Conservation (phyloP, 2,113 vertebrate genomes). For the Tiliqua scincoides region DNA sequence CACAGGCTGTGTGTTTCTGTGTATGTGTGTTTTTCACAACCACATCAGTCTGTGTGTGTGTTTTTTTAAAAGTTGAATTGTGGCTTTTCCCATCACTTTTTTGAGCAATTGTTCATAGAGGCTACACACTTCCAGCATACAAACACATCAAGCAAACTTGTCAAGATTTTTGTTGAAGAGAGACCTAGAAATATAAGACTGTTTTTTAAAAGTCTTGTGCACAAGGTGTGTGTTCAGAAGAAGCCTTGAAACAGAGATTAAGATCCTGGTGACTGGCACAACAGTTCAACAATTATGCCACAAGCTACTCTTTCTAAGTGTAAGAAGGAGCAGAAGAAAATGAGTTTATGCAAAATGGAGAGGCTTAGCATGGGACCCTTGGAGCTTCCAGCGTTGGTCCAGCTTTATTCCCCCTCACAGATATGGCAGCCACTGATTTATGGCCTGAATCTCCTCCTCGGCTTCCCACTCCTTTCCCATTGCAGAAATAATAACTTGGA, state of each 20-base stretch:
- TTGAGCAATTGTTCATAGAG: too few species aligned
- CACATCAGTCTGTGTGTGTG: too few species aligned
- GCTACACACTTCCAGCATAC: too few species aligned
- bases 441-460: constrained; percentile 41
- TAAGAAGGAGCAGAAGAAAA: too few species aligned
- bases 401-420: background rate
- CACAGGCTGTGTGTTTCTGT: background rate
- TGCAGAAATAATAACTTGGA: constrained; percentile 51
- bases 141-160: too few species aligned
- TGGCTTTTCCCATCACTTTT: too few species aligned
- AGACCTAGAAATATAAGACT: too few species aligned
- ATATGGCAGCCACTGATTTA: constrained; percentile 48
- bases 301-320: rapidly evolving
- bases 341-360: rapidly evolving
- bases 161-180: too few species aligned
- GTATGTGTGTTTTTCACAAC: too few species aligned
- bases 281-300: background rate
- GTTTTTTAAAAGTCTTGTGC: too few species aligned
- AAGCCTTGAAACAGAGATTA: background rate
- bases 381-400: constrained; percentile 6
- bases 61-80: too few species aligned
- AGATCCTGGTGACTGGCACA: background rate
- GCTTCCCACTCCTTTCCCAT: constrained; percentile 25
- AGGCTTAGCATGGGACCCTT: background rate
- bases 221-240: too few species aligned